Evolutionary conservation across 2,113 vertebrate species (phyloP).

Genomic region (Phyllopteryx taeniolatus): DNA sequence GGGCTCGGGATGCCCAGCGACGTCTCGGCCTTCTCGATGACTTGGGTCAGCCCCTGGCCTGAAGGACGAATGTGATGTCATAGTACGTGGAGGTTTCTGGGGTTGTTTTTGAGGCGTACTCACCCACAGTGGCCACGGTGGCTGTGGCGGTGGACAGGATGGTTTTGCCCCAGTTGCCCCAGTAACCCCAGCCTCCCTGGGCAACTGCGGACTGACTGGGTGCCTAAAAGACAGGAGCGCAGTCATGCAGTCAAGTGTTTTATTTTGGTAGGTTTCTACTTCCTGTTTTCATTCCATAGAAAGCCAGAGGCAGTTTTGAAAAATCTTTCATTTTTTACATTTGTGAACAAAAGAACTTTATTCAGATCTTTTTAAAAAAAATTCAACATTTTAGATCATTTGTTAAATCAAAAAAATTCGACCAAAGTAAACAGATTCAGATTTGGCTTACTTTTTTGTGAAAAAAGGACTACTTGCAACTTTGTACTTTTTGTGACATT

Average conservation of each 20-base stretch:
- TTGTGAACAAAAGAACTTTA: neutral
- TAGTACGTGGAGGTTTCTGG: neutral
- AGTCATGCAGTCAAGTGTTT: neutral
- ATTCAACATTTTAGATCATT: neutral
- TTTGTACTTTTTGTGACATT: too few relatives aligned
- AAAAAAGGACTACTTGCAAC: too few relatives aligned
- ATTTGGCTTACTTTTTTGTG: too few relatives aligned
- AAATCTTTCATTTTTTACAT: neutral
- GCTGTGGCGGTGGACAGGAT: slow-evolving; percentile 89
- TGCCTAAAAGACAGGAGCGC: slow-evolving; percentile 24
- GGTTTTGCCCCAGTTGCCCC: slow-evolving; percentile 97
- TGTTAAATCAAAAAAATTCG: too few relatives aligned
- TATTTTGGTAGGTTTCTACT: too few relatives aligned
- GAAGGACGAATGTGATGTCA: neutral
- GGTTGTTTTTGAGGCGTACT: slow-evolving; percentile 44
- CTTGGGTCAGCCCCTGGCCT: slow-evolving; percentile 93
- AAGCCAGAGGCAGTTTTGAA: too few relatives aligned
- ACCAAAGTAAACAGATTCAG: too few relatives aligned
- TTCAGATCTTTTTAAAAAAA: neutral
- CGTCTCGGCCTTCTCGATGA: slow-evolving; percentile 95
- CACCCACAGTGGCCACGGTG: slow-evolving; percentile 92
- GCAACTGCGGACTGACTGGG: slow-evolving; percentile 61
- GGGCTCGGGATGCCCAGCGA: slow-evolving; percentile 92
- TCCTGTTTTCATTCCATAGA: too few relatives aligned
- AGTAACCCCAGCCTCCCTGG: slow-evolving; percentile 88